Conservation (phyloP, 2,888 invertebrate species). For the Anticlea derivata region DNA sequence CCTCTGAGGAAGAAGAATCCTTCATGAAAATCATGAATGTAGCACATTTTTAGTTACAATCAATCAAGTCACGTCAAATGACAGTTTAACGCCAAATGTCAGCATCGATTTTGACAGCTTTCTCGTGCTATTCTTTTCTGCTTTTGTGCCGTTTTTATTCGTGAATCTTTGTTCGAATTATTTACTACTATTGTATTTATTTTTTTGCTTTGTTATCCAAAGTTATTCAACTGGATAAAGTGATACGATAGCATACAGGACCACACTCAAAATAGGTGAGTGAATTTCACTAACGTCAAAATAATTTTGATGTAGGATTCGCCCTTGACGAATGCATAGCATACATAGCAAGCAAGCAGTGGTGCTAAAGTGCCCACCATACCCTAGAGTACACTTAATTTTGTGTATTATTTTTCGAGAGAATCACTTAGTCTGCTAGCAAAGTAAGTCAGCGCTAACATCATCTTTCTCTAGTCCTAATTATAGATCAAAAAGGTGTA, state of each 20-base stretch:
- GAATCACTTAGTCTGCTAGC: background rate
- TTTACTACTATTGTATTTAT: constrained; percentile 30
- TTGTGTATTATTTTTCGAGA: background rate
- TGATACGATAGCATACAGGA: constrained; percentile 34
- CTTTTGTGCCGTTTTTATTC: constrained; percentile 42
- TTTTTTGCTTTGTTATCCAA: constrained; percentile 23
- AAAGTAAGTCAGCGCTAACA: no score
- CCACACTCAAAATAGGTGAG: constrained; percentile 50
- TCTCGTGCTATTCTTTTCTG: constrained; percentile 36
- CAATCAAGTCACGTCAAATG: no score
- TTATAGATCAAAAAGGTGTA: no score
- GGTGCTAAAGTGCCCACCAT: no score
- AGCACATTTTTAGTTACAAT: no score
- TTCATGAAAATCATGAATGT: no score
- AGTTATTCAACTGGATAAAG: constrained; percentile 32
- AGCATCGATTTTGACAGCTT: constrained; percentile 17
- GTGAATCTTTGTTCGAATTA: constrained; percentile 46
- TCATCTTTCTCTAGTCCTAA: no score
- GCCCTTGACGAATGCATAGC: constrained; percentile 58
- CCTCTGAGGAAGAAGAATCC: no score
- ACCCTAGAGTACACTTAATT: constrained; percentile 20
- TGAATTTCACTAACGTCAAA: constrained; percentile 45
- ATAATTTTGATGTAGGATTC: constrained; percentile 42
- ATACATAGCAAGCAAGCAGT: no score
- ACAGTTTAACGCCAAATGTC: background rate